Conservation (phyloP, 2,113 vertebrate species). For the Podarcis raffonei region DNA sequence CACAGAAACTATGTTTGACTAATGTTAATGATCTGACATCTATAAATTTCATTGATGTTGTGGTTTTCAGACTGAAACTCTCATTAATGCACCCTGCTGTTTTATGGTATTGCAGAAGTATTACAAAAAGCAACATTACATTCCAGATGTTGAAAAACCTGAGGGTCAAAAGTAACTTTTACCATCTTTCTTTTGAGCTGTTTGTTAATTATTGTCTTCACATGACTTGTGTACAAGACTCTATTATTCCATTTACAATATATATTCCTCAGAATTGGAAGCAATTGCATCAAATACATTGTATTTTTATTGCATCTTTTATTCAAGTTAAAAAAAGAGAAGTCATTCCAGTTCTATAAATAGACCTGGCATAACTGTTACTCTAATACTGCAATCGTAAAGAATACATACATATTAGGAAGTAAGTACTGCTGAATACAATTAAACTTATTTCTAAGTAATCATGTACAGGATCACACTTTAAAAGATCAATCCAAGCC, state of each 20-base stretch:
- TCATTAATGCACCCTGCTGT: slow-evolving; percentile 68
- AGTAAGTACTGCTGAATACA: background rate
- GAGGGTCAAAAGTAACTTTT: slow-evolving; percentile 39
- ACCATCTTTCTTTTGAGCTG: slow-evolving; percentile 1
- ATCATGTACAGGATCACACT: background rate
- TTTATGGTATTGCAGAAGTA: slow-evolving; percentile 62
- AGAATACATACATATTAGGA: background rate
- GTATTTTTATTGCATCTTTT: background rate
- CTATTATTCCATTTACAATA: slow-evolving; percentile 3
- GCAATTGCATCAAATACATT: background rate
- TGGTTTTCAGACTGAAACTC: slow-evolving; percentile 64
- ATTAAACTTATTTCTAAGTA: background rate
- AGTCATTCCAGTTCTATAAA: background rate
- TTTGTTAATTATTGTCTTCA: slow-evolving; percentile 44
- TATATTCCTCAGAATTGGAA: background rate
- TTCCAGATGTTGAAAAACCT: slow-evolving; percentile 68
- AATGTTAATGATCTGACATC: slow-evolving; percentile 53
- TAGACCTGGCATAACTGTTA: background rate
- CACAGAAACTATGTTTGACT: slow-evolving; percentile 51
- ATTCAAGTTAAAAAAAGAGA: background rate
- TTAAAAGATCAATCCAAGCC: background rate
- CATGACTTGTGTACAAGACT: background rate
- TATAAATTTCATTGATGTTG: slow-evolving; percentile 65
- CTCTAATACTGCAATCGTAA: background rate
- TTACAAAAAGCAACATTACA: slow-evolving; percentile 55